These are phyloP conservation scores for Etheostoma cragini DNA, from an alignment of 2,113 vertebrate species.

Conservation along the genomic window DNA sequence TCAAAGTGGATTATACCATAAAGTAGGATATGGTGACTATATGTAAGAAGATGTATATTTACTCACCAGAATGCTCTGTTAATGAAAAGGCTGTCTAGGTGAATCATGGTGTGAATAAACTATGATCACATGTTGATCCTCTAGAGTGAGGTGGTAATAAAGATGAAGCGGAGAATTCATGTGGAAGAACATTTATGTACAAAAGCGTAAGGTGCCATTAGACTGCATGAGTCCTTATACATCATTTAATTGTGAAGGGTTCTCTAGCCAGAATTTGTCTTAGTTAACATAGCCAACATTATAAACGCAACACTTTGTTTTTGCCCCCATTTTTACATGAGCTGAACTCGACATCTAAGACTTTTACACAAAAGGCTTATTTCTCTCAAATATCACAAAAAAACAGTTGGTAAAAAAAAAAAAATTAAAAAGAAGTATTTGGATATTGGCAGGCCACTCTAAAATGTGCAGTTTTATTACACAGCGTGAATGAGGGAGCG, in stretches of 20 bases:
- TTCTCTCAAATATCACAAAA: no score
- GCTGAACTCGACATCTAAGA: no score
- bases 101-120: constrained; percentile 2
- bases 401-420: no score
- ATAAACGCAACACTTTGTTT: no score
- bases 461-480: no score
- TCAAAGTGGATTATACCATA: neutral
- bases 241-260: neutral
- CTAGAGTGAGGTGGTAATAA: neutral
- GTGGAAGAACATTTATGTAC: neutral
- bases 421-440: no score
- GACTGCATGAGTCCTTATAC: no score
- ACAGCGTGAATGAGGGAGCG: no score
- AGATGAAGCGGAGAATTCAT: neutral
- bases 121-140: neutral
- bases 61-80: neutral
- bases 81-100: neutral
- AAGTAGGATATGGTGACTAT: neutral
- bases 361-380: no score
- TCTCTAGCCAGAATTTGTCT: neutral
- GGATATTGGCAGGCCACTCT: no score
- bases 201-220: neutral
- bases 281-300: no score
- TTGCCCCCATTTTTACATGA: no score
- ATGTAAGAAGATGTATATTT: neutral